These are phyloP conservation scores for Coendou prehensilis DNA, from an alignment of 2,797 vertebrate genomes.

Conservation along the genomic window DNA sequence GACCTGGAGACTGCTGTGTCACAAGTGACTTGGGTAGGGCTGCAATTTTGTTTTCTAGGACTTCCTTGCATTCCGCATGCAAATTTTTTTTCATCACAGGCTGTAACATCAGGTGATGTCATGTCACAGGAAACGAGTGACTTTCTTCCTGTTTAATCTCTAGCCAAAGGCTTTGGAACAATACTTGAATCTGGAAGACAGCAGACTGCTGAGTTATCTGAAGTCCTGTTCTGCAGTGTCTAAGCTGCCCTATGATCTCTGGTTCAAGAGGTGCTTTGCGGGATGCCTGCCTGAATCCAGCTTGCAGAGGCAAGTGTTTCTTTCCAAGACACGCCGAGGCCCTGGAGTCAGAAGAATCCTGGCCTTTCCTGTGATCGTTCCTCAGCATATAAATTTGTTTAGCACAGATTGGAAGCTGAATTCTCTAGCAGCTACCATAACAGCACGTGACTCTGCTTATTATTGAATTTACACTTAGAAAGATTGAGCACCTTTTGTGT, in stretches of 20 bases:
- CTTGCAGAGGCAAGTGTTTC: conserved; percentile 94
- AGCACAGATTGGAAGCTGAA: conserved; percentile 14
- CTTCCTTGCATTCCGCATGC: neutral
- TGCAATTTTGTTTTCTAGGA: conserved; percentile 33
- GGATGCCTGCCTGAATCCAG: conserved; percentile 97
- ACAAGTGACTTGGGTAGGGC: neutral
- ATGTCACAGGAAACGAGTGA: conserved; percentile 55
- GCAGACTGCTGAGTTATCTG: conserved; percentile 93
- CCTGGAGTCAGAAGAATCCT: neutral
- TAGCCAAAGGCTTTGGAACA: conserved; percentile 98
- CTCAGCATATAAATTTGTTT: conserved; percentile 8
- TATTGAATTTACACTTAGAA: neutral
- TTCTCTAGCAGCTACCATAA: neutral
- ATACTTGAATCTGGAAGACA: conserved; percentile 96
- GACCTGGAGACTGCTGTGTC: neutral
- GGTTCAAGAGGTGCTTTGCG: conserved; percentile 97
- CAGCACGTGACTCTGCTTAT: neutral
- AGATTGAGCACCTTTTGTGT: neutral
- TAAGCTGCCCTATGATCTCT: conserved; percentile 94
- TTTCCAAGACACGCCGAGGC: neutral
- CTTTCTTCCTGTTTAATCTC: conserved; percentile 69
- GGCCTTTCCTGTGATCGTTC: neutral
- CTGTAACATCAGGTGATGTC: neutral
- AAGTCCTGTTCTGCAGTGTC: conserved; percentile 90
- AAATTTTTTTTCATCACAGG: neutral